These are phyloP conservation scores for Synergus laeviventris DNA, from an alignment of 2,888 invertebrate genomes.

Conservation along the genomic window DNA sequence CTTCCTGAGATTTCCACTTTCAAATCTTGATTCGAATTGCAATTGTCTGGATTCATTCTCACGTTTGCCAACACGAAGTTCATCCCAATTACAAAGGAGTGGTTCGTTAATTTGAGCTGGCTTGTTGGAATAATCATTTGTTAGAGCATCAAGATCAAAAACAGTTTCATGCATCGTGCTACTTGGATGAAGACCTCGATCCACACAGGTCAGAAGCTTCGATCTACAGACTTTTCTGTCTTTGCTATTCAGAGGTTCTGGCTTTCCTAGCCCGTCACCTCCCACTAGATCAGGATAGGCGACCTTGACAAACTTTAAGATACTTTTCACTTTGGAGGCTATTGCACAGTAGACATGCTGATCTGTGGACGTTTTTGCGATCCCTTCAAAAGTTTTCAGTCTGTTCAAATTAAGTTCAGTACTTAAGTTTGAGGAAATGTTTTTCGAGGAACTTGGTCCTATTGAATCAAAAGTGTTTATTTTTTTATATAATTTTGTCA, in stretches of 20 bases:
- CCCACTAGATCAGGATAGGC: constrained; percentile 86
- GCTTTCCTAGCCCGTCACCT: constrained; percentile 77
- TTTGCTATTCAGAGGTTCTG: constrained; percentile 80
- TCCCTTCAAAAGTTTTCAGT: constrained; percentile 53
- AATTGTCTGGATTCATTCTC: constrained; percentile 76
- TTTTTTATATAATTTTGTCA: constrained; percentile 40
- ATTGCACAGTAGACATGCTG: constrained; percentile 78
- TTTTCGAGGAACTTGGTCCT: not conserved
- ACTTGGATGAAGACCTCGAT: constrained; percentile 82
- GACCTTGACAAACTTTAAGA: constrained; percentile 84
- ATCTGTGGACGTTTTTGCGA: constrained; percentile 50
- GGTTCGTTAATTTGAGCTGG: constrained; percentile 43
- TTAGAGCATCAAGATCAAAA: constrained; percentile 82
- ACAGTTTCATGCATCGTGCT: constrained; percentile 81
- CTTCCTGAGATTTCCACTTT: constrained; percentile 90
- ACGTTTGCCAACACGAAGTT: constrained; percentile 61
- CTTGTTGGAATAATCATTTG: constrained; percentile 55
- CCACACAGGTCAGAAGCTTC: constrained; percentile 82
- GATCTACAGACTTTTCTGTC: constrained; percentile 78
- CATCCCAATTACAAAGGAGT: constrained; percentile 65
- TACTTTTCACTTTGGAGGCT: constrained; percentile 80
- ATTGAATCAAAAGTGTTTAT: not conserved
- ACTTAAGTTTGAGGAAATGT: constrained; percentile 18
- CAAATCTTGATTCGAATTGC: constrained; percentile 90
- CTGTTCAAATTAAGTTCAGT: constrained; percentile 2